Percentiles rank a stretch among this genome's conserved stretches.
phyloP scores from a whole-genome alignment of 2,797 vertebrate species.

The Pseudochromis fuscus region DNA sequence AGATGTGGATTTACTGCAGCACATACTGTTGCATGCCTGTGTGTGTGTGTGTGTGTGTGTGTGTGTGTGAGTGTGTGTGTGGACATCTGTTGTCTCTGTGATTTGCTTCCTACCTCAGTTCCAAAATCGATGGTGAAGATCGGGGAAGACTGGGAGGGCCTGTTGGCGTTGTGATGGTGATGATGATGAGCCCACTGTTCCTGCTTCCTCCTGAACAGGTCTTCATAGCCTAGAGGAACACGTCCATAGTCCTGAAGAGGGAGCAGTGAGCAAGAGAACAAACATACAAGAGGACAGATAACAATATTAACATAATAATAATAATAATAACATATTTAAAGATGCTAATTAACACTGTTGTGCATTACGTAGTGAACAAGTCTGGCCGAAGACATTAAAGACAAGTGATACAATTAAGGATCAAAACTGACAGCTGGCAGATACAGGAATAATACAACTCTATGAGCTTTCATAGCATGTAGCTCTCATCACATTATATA shows the following conservation, averaged over 20 bases:
- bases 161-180: constrained; percentile 86
- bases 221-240: constrained; percentile 88
- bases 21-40: neutral
- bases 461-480: too few species aligned
- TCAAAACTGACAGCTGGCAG: neutral
- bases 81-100: neutral
- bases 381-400: neutral
- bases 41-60: neutral
- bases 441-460: neutral
- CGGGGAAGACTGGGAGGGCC: constrained; percentile 92
- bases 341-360: neutral
- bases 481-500: too few species aligned
- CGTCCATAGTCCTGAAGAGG: constrained; percentile 81
- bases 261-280: neutral
- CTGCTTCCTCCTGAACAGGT: constrained; percentile 91
- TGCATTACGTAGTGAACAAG: neutral
- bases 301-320: neutral
- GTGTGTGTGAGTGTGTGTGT: neutral
- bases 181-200: constrained; percentile 92
- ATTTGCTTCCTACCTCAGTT: constrained; percentile 85
- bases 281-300: neutral
- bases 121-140: constrained; percentile 93
- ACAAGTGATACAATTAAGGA: neutral
- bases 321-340: neutral
- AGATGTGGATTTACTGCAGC: constrained; percentile 58